These are phyloP conservation scores for Arenaria interpres DNA, from an alignment of 2,113 vertebrate genomes.

Conservation along the genomic window DNA sequence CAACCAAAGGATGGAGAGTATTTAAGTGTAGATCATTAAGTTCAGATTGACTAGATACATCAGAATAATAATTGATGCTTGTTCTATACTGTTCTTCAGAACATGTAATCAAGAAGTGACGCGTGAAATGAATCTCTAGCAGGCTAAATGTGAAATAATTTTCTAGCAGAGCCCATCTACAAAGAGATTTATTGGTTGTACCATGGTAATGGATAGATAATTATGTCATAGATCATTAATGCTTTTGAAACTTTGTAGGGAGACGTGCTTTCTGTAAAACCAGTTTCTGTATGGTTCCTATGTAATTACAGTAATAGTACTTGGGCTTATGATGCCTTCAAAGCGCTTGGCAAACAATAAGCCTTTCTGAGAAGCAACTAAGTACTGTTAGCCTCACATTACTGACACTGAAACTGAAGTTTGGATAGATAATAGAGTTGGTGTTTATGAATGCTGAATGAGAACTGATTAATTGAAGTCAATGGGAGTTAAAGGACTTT, in stretches of 20 bases:
- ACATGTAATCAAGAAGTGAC: neutral
- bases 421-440: neutral
- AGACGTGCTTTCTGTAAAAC: neutral
- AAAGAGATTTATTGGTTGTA: neutral
- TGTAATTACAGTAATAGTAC: neutral
- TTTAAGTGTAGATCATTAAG: neutral
- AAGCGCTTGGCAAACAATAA: neutral
- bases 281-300: neutral
- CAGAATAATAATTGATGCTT: neutral
- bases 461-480: neutral
- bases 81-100: neutral
- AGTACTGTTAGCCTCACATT: neutral
- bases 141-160: neutral
- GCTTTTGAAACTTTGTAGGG: neutral
- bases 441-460: neutral
- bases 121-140: neutral
- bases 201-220: neutral
- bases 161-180: neutral
- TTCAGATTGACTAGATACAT: neutral
- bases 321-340: neutral
- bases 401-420: neutral
- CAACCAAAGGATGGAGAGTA: neutral
- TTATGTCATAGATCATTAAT: neutral
- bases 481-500: neutral
- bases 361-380: neutral